These are phyloP conservation scores for Tenrec ecaudatus DNA, from an alignment of 2,113 vertebrate species.

Conservation along the genomic window DNA sequence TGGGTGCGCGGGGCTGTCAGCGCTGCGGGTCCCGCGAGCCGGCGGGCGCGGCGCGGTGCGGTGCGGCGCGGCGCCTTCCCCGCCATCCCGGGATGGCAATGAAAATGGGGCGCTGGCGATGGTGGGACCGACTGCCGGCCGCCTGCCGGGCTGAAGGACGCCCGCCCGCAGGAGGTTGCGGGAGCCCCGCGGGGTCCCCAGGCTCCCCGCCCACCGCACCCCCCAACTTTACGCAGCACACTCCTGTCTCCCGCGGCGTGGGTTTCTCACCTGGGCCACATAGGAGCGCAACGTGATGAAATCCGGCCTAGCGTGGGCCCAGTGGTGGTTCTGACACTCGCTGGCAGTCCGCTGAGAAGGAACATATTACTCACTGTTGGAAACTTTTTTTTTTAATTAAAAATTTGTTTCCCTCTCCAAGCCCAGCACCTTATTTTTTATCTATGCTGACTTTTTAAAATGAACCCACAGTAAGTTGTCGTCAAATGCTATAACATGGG, in stretches of 20 bases:
- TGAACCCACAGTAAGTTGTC: neutral
- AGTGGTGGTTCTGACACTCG: neutral
- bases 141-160: neutral
- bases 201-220: neutral
- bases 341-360: conserved; percentile 49
- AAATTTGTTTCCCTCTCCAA: conserved; percentile 54
- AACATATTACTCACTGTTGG: conserved; percentile 68
- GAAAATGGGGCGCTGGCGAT: neutral
- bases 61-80: neutral
- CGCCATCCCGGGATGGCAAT: neutral
- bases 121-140: neutral
- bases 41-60: conserved; percentile 76
- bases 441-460: neutral
- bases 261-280: accelerated
- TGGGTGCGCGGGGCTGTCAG: conserved; percentile 7
- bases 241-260: conserved; percentile 38
- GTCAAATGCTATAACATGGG: neutral
- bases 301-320: conserved; percentile 49
- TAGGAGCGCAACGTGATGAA: neutral
- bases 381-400: conserved; percentile 68
- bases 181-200: neutral
- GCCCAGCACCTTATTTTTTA: conserved; percentile 34
- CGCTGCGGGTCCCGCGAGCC: neutral
- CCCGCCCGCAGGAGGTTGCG: no score
- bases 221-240: neutral